Percentiles rank a stretch among this genome's conserved stretches.
These are phyloP conservation scores for Drosophila crucigera DNA, from an alignment of 2,888 invertebrate genomes.

Conservation along the genomic window DNA sequence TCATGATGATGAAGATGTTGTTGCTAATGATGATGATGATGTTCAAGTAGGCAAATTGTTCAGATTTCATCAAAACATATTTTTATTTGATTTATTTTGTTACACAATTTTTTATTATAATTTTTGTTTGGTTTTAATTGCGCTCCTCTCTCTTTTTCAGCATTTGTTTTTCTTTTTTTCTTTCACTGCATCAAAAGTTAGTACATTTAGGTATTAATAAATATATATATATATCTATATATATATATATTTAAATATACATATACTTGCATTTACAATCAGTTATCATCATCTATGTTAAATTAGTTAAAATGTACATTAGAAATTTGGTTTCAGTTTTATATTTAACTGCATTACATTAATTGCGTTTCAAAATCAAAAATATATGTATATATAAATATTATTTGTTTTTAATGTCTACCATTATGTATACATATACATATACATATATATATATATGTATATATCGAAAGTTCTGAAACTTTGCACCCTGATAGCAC, in stretches of 20 bases:
- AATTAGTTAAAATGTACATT: constrained; percentile 66
- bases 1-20: neutral
- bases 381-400: constrained; percentile 42
- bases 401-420: constrained; percentile 21
- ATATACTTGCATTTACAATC: constrained; percentile 20
- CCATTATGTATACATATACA: constrained; percentile 15
- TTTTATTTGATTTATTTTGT: constrained; percentile 33
- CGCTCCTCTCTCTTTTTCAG: constrained; percentile 4
- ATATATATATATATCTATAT: constrained; percentile 24
- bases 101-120: constrained; percentile 34
- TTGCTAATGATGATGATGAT: neutral
- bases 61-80: constrained; percentile 35
- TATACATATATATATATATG: neutral
- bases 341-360: constrained; percentile 34
- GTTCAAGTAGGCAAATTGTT: neutral
- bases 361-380: constrained; percentile 50
- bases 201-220: constrained; percentile 39
- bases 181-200: constrained; percentile 42
- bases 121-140: constrained; percentile 27
- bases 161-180: constrained; percentile 16
- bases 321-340: constrained; percentile 63
- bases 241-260: constrained; percentile 2
- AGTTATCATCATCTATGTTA: constrained; percentile 44
- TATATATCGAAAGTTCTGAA: constrained; percentile 39
- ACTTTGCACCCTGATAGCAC: constrained; percentile 43